Evolutionary conservation across 2,113 vertebrate genomes (phyloP), one percentile per base, ranked within the genome.

Genomic region (Alligator mississippiensis): DNA sequence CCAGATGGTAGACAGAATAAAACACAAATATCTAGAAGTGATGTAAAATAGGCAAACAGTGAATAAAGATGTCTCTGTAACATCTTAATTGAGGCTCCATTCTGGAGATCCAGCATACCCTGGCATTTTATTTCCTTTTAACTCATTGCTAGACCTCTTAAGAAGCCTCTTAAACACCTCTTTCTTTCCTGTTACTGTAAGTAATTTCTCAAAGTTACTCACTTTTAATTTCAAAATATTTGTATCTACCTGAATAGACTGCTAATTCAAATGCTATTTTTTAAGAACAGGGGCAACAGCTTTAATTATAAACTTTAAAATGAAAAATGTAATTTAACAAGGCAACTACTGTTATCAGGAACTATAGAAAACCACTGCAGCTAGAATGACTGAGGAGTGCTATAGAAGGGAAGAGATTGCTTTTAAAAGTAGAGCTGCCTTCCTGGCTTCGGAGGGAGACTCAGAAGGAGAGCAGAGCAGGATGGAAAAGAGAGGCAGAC

Each of bases 301-400:
- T 74, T 62, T 82, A 89, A 82, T 81, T 60, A 84, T 94, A 2
- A 11, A 85, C 72, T 90, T 85, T 90, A 9, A 63, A 76, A 93
- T 90, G 86, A 79, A 84, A 80, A 79, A 90, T 70, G 81, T 94
- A 78, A 93, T 89, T 93, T 92, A 76, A 96, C 92, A 82, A 94
- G 62, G 90, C 92, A 90, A 92, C 74, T 78, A 82, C 76, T 82
- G 82, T 14, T 12, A 85, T 93, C 87, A 96, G 86, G 86, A 74
- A 92, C 80, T 79, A 86, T n/a, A 90, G 87, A 93, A 90, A 63
- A 21, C 22, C 84, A 94, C 2, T 88, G 88, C 86, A 91, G 82
- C 80, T 66, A 24, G 79, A 90, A 94, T 47, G 90, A 95, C 90
- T 95, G 87, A 96, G 92, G 93, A 95, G 68, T 38, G 88, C 81